A percentile compares a stretch with the other conserved stretches of the same genome.
phyloP scores from a whole-genome alignment of 1,140 invertebrate genomes.

The Andricus grossulariae region DNA sequence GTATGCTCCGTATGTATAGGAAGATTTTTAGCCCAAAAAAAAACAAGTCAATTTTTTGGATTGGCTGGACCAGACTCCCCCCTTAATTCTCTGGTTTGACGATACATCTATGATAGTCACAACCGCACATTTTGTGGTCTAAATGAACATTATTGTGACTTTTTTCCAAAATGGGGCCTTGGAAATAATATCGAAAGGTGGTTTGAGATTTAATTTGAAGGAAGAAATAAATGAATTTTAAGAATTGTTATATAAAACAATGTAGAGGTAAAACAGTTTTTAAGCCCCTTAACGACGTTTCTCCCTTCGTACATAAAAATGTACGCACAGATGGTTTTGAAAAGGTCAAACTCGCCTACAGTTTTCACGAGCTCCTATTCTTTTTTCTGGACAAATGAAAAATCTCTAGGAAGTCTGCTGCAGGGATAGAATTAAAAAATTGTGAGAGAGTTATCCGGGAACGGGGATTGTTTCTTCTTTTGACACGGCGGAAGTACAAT shows the following conservation, averaged over 20 bases:
- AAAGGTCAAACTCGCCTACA: constrained; percentile 6
- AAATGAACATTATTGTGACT: too few species aligned
- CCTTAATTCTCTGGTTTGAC: constrained; percentile 46
- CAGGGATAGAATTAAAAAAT: constrained; percentile 11
- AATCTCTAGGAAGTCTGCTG: constrained; percentile 4
- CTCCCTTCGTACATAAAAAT: neutral
- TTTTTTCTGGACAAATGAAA: constrained; percentile 5
- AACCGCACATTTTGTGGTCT: too few species aligned
- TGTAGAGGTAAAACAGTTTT: neutral
- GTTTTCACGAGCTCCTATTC: neutral
- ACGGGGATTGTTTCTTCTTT: constrained; percentile 43
- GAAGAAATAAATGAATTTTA: neutral
- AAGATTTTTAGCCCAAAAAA: too few species aligned
- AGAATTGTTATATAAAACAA: neutral
- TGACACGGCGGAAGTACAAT: constrained; percentile 41
- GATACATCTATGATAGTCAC: constrained; percentile 47
- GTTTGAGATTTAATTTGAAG: neutral
- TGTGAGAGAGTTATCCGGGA: constrained; percentile 6
- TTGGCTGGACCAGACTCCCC: too few species aligned
- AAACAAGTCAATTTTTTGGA: too few species aligned
- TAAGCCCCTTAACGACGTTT: neutral
- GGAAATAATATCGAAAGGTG: neutral
- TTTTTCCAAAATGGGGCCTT: neutral
- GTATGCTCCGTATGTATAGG: too few species aligned
- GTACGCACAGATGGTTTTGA: neutral